A percentile compares a stretch with the other conserved stretches of the same genome.
phyloP scores from a whole-genome alignment of 2,113 vertebrate species.

The Bubo scandiacus region DNA sequence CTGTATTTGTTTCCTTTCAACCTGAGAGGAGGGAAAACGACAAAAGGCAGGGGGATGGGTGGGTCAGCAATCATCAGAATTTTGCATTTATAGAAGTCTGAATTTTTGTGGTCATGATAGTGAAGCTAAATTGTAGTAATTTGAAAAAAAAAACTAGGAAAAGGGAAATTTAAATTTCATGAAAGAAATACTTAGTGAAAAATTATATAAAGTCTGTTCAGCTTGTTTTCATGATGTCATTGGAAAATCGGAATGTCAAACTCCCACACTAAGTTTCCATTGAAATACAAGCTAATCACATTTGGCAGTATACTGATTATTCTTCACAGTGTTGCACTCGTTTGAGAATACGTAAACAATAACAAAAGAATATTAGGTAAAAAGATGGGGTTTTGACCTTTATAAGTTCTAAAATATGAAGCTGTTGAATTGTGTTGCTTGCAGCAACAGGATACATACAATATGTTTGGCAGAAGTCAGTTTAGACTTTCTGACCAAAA shows the following conservation, averaged over 20 bases:
- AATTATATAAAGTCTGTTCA: not conserved
- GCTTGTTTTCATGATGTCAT: constrained; percentile 35
- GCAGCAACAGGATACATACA: not conserved
- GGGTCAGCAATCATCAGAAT: not conserved
- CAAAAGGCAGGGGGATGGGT: not conserved
- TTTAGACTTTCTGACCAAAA: constrained; percentile 27
- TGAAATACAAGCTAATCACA: not conserved
- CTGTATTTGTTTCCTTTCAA: not conserved
- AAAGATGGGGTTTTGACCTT: not conserved
- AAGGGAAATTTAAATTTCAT: not conserved
- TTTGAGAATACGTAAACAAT: constrained; percentile 3
- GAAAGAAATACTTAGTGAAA: not conserved
- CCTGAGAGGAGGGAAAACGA: not conserved
- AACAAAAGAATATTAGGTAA: not conserved
- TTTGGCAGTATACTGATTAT: constrained; percentile 31
- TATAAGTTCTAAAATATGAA: constrained; percentile 1
- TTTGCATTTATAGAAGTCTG: not conserved
- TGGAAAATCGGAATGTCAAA: constrained; percentile 42
- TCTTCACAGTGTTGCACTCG: not conserved
- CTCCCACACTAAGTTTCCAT: not conserved
- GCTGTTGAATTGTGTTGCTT: constrained; percentile 27
- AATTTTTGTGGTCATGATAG: not conserved
- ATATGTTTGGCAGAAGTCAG: constrained; percentile 20
- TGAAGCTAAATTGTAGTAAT: not conserved
- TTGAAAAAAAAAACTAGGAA: not conserved